Base-by-base conservation (phyloP, 2,797 vertebrate species). In the Myoxocephalus aenaeus region DNA sequence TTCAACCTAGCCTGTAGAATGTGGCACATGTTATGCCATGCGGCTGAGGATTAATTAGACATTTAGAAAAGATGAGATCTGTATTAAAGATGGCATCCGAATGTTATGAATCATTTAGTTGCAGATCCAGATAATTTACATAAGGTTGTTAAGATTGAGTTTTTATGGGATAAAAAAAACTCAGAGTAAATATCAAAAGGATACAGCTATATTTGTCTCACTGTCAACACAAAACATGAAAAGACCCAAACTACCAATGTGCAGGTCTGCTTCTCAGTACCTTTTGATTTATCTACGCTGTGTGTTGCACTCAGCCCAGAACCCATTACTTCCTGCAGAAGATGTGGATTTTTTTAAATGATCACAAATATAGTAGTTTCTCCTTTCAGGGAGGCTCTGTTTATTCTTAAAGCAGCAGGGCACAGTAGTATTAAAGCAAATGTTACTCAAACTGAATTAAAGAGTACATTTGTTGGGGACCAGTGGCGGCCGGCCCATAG, bases 31-130 rank as follows among this genome's bases (percentile, higher is more conserved):
- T 70, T 34, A 65, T 51, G 29, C 53, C 42, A 34, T n/a, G 8
- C 48, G 61, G n/a, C 50, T 53, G 56, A 56, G 61, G 79, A 58
- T 81, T 34, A 68, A 75, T 78, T 59, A 59, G 63, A 67, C 22
- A 61, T 83, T 72, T 58, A 66, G 63, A 79, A 57, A 73, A 71
- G 65, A 86, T 73, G 20, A 44, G 32, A 48, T 82, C 32, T 81
- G 54, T 73, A 36, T 84, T 44, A 72, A 75, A 73, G 36, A 51
- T 75, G 54, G 10, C 42, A 70, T 82, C 59, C 46, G 34, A 42
- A 36, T 65, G 20, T 36, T 51, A 67, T 75, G 40, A 70, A 36
- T 54, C 29, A 40, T 59, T 59, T 70, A 46, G 77, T 79, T 59
- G 59, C 22, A 22, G 27, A 67, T 63, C 0, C 50, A 53, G 22